Evolutionary conservation across 2,113 vertebrate species (phyloP).

Genomic region (Chaetorhynchus papuensis): DNA sequence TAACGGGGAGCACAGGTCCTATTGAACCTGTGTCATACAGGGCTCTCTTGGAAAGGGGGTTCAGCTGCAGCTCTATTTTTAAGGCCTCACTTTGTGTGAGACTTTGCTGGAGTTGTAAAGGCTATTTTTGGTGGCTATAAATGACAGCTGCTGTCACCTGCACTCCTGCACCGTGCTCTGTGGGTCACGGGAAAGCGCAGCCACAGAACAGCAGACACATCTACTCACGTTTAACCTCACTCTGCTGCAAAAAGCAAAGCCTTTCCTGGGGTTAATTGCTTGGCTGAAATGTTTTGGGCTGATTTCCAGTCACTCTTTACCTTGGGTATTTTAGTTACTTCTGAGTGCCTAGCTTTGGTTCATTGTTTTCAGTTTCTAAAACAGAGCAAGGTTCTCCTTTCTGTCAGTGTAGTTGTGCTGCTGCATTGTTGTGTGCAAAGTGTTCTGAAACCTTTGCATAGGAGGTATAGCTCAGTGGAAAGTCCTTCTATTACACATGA

Average conservation of each 20-base stretch:
- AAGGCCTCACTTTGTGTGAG: neutral
- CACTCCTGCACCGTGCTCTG: accelerated
- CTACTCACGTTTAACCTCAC: neutral
- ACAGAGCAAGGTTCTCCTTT: neutral
- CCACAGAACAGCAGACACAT: accelerated
- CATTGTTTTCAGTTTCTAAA: neutral
- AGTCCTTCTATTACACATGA: neutral
- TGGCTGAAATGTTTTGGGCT: neutral
- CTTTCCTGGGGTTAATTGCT: neutral
- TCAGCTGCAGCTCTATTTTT: neutral
- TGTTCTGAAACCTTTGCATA: neutral
- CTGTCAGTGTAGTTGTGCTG: neutral
- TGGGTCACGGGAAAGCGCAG: neutral
- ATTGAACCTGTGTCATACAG: neutral
- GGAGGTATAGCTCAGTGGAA: neutral
- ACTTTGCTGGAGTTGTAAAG: neutral
- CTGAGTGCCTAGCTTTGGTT: neutral
- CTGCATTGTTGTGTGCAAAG: neutral
- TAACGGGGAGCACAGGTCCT: neutral
- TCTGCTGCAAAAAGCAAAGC: neutral
- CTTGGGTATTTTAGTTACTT: neutral
- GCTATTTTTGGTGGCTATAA: neutral
- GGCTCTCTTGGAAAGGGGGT: neutral
- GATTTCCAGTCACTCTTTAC: neutral
- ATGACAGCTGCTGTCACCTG: neutral